Base-by-base conservation (phyloP, 2,888 invertebrate species). In the Lepetodrilus schrolli region DNA sequence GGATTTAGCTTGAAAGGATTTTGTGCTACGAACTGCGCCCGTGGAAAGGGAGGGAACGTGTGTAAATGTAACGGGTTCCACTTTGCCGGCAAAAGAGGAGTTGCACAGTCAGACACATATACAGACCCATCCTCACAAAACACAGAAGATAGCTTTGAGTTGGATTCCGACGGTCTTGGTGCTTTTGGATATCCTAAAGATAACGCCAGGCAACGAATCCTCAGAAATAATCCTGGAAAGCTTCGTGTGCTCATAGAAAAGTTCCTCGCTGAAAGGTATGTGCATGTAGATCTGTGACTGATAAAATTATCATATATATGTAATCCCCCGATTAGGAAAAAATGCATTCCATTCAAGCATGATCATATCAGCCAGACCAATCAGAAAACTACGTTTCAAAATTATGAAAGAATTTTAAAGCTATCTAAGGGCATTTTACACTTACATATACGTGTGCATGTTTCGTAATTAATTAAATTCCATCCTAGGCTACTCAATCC, bases 11-110 rank as follows among this genome's bases (percentile, higher is more conserved):
- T 84, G 21, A 73, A 82, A 72, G 75, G 73, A 37, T 84, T 82
- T 68, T 84, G 84, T 75, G 78, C 75, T 20, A 51, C 72, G 34
- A 76, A 79, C 26, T 84, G 84, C 72, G 79, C 80, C 65, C 70
- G 76, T 26, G 87, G 87, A n/a, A 75, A 78, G 23, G 87, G 87
- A 0, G 87, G 87, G 2, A 86, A 86, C 75, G 74, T 87, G 10
- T 87, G 87, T 70, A 79, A 79, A 72, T 87, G 87, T 71, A 87
- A 83, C 75, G 87, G 86, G 34, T 86, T 86, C 66, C 87, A 87
- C 75, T 87, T 87, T 71, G 86, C 87, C 17, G 87, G 87, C 1
- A 87, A 87, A 78, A 70, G 84, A 50, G 58, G 34, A 13, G 43
- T 43, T 43, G 4, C 58, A 23, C 10, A 23, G 30, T 17, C 17